Evolutionary conservation across 2,888 invertebrate species (phyloP).

Genomic region (Chymomyza fuscimana): DNA sequence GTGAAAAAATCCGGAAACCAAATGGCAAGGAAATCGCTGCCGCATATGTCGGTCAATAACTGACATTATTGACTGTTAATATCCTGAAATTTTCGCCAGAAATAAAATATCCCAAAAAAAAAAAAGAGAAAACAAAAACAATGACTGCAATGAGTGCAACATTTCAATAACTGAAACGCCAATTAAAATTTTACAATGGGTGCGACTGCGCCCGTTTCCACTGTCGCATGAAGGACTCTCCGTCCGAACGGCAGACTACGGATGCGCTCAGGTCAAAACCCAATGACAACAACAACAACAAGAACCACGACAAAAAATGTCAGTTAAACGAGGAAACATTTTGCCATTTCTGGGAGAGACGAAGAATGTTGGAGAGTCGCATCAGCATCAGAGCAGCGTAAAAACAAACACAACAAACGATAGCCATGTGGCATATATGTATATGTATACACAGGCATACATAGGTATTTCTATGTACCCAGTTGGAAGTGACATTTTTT

Average conservation of each 20-base stretch:
- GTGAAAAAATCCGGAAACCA: not conserved
- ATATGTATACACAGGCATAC: constrained; percentile 20
- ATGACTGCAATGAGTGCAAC: constrained; percentile 45
- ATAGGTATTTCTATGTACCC: not conserved
- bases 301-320: constrained; percentile 49
- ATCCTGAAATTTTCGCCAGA: constrained; percentile 35
- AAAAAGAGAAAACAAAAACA: constrained; percentile 21
- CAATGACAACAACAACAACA: constrained; percentile 27
- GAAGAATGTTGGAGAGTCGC: not conserved
- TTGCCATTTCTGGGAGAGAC: constrained; percentile 13
- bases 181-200: constrained; percentile 69
- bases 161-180: constrained; percentile 71
- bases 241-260: not conserved
- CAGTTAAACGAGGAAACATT: constrained; percentile 64
- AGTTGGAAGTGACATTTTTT: not conserved
- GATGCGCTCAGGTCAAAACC: not conserved
- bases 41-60: constrained; percentile 62
- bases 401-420: constrained; percentile 57
- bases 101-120: constrained; percentile 16
- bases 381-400: constrained; percentile 15
- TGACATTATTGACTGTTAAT: constrained; percentile 70
- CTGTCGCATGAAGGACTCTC: not conserved
- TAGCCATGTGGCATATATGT: constrained; percentile 28
- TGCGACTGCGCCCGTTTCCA: not conserved
- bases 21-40: constrained; percentile 53